Evolutionary conservation across 2,113 vertebrate species (phyloP).

Genomic region (Trematocara zebra): DNA sequence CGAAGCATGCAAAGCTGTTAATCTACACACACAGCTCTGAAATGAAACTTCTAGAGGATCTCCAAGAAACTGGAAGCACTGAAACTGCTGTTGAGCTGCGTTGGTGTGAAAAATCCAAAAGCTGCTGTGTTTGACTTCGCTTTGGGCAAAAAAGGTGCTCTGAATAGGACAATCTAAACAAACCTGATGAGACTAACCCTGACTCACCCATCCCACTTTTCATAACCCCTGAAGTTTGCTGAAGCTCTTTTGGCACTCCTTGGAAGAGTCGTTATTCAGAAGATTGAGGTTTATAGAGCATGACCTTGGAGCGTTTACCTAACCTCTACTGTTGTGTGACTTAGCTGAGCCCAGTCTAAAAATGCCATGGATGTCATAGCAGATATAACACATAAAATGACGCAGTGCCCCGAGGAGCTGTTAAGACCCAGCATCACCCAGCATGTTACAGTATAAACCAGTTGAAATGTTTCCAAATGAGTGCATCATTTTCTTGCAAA

Average conservation of each 20-base stretch:
- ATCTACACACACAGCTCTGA: slow-evolving; percentile 10
- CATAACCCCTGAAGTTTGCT: not conserved
- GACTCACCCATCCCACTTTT: not conserved
- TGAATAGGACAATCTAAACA: not conserved
- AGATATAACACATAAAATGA: not conserved
- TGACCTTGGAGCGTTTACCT: slow-evolving; percentile 14
- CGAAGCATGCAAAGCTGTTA: slow-evolving; percentile 6
- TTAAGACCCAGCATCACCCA: not conserved
- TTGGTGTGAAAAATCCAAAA: not conserved
- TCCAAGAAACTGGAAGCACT: not conserved
- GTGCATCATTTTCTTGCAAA: slow-evolving; percentile 7
- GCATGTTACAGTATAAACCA: not conserved
- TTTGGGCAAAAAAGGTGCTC: not conserved
- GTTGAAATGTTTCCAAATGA: not conserved
- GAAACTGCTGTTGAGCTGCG: not conserved
- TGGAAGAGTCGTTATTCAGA: not conserved
- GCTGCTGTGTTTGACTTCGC: not conserved
- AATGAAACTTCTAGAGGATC: not conserved
- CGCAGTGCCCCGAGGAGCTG: not conserved
- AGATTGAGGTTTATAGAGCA: slow-evolving; percentile 11
- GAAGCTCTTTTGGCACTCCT: not conserved
- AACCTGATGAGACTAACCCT: not conserved
- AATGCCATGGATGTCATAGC: slow-evolving; percentile 12
- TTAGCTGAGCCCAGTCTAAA: not conserved
- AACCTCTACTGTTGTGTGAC: not conserved